These are phyloP conservation scores for Penaeus chinensis DNA, from an alignment of 1,140 invertebrate species.

Conservation along the genomic window DNA sequence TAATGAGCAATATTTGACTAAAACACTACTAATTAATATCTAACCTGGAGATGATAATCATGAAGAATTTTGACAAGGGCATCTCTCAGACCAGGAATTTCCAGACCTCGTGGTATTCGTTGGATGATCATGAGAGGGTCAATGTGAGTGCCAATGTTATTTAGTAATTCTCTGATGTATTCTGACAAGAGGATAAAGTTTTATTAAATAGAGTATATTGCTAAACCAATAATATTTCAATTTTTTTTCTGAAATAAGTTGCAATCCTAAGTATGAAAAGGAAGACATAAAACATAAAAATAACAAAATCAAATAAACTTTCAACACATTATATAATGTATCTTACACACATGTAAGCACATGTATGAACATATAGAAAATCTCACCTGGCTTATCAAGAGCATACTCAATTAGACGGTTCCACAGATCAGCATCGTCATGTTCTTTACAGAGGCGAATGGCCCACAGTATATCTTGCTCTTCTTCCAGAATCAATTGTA, in stretches of 20 bases:
- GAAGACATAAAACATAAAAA: too few species aligned
- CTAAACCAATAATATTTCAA: not conserved
- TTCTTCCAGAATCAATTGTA: slow-evolving; percentile 88
- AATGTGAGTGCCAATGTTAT: slow-evolving; percentile 60
- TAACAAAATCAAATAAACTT: too few species aligned
- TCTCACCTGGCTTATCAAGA: slow-evolving; percentile 79
- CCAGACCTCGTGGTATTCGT: slow-evolving; percentile 64
- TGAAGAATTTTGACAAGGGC: slow-evolving; percentile 60
- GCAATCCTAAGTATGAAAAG: not conserved
- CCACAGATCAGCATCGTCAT: slow-evolving; percentile 95
- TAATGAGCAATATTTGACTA: not conserved
- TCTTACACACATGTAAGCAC: not conserved
- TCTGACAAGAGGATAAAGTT: slow-evolving; percentile 25
- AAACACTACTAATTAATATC: not conserved
- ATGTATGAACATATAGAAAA: not conserved
- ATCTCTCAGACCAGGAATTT: slow-evolving; percentile 58
- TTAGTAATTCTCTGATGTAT: slow-evolving; percentile 54
- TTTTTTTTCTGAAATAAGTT: not conserved
- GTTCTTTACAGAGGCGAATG: slow-evolving; percentile 96
- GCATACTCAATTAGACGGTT: slow-evolving; percentile 91
- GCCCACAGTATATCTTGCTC: slow-evolving; percentile 90
- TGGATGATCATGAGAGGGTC: slow-evolving; percentile 66
- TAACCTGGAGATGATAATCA: slow-evolving; percentile 51
- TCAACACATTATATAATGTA: not conserved
- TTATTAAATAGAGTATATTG: not conserved